Evolutionary conservation across 2,888 invertebrate genomes (phyloP).

Genomic region (Melinaea menophilus): DNA sequence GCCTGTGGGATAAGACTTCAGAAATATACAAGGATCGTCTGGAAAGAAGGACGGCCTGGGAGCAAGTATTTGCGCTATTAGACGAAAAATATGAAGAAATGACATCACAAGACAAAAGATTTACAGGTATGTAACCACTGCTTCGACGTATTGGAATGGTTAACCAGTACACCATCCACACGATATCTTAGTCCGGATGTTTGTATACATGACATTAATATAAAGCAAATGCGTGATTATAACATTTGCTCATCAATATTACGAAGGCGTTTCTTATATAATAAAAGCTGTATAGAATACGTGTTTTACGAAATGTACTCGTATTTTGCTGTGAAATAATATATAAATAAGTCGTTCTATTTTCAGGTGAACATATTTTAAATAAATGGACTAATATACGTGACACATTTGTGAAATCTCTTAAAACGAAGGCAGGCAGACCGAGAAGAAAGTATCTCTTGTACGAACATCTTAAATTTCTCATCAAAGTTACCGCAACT

Average conservation of each 20-base stretch:
- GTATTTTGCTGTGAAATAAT: not conserved
- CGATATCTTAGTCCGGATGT: not conserved
- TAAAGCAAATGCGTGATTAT: not conserved
- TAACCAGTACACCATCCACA: slow-evolving; percentile 5
- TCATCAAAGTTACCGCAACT: slow-evolving; percentile 43
- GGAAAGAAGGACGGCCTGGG: slow-evolving; percentile 63
- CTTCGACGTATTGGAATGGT: not conserved
- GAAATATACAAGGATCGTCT: slow-evolving; percentile 64
- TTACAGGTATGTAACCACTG: slow-evolving; percentile 47
- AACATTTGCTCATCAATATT: not conserved
- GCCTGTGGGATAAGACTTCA: slow-evolving; percentile 64
- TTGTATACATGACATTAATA: not conserved
- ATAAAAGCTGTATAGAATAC: not conserved
- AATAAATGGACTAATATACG: slow-evolving; percentile 69
- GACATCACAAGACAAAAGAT: slow-evolving; percentile 52
- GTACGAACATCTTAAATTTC: slow-evolving; percentile 57
- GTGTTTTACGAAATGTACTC: not conserved
- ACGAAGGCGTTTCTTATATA: not conserved
- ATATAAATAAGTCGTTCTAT: slow-evolving; percentile 8
- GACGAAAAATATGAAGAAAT: slow-evolving; percentile 57
- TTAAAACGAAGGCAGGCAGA: slow-evolving; percentile 52
- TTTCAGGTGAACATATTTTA: slow-evolving; percentile 57
- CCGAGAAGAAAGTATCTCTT: slow-evolving; percentile 56
- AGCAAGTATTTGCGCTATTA: slow-evolving; percentile 56
- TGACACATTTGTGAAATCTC: slow-evolving; percentile 62